Evolutionary conservation across 2,888 invertebrate species (phyloP).

Genomic region (Drosophila meridiana): DNA sequence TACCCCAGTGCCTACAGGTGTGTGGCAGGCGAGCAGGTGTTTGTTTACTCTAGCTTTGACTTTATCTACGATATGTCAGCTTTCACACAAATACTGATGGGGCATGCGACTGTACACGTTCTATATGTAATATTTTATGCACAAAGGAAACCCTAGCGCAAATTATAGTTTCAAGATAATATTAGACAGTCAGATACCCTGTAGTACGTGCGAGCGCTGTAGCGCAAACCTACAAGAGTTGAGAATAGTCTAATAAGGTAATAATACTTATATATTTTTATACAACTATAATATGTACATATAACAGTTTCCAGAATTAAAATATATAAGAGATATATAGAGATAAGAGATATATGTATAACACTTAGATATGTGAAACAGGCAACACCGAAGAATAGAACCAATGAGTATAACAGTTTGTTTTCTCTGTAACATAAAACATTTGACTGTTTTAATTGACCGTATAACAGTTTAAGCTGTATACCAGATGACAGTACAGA

Average conservation of each 20-base stretch:
- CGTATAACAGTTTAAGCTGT: background rate
- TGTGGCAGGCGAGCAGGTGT: conserved; percentile 63
- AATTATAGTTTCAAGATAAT: background rate
- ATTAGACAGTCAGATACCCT: conserved; percentile 1
- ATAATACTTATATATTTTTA: too few species aligned
- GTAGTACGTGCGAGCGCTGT: background rate
- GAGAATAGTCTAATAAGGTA: background rate
- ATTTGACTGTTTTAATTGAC: too few species aligned
- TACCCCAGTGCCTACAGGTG: conserved; percentile 45
- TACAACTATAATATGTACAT: too few species aligned
- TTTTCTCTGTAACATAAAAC: too few species aligned
- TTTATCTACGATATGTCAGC: conserved; percentile 58
- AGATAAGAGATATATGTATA: too few species aligned
- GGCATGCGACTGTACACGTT: conserved; percentile 35
- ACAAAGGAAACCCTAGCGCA: conserved; percentile 15
- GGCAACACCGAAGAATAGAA: too few species aligned
- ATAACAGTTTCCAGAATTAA: background rate
- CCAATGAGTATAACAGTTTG: too few species aligned
- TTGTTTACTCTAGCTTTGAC: conserved; percentile 40
- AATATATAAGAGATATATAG: too few species aligned
- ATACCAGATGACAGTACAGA: background rate
- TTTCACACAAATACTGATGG: conserved; percentile 65
- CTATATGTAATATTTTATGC: conserved; percentile 45
- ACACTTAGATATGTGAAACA: too few species aligned
- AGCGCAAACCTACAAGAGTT: background rate